Base-by-base conservation (phyloP, 2,797 vertebrate species). In the Mareca penelope region DNA sequence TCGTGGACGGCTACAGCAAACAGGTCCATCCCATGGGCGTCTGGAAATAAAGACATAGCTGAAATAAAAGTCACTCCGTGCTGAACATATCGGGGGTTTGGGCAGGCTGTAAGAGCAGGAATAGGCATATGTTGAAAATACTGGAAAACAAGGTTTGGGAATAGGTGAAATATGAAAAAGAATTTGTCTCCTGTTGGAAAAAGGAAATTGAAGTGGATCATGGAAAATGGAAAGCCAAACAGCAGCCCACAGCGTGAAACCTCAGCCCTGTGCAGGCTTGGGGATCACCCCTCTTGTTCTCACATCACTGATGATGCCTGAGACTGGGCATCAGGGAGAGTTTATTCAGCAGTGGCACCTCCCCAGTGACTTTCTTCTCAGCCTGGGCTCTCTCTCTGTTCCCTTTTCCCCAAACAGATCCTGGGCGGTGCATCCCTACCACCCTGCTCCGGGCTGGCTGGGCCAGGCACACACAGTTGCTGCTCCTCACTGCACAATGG, bases 1-100 rank as follows among this genome's bases (percentile, higher is more conserved):
- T 99, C 99, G 5, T 99, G 99, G 48, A 99, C 99, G 0, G 99
- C 99, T 29, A 99, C 99, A 0, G 99, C 99, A 44, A 99, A 99
- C 55, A 99, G 97, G 95, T 99, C 99, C 99, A 99, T 99, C 55
- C 99, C 99, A 0, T 99, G 98, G 37, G 98, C 95, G 15, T 99
- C 99, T 99, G 94, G 63, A 96, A 68, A 83, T 12, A 76, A 59
- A 80, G 63, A 63, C 10, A 50, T 44, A 50, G 91, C 28, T 11
- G 56, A 85, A 76, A 69, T 8, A 10, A 10, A 64, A 75, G 44
- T 65, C 37, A 59, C 12, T 53, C 28, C 17, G 3, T 18, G 12
- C 28, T 39, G 28, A 44, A 15, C 22, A 22, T 24, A 23, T 76
- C 5, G 13, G 22, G 64, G 31, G n/a, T 12, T 31, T 84, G 55